phyloP scores from a whole-genome alignment of 2,888 invertebrate genomes.

The Calameuta filiformis region DNA sequence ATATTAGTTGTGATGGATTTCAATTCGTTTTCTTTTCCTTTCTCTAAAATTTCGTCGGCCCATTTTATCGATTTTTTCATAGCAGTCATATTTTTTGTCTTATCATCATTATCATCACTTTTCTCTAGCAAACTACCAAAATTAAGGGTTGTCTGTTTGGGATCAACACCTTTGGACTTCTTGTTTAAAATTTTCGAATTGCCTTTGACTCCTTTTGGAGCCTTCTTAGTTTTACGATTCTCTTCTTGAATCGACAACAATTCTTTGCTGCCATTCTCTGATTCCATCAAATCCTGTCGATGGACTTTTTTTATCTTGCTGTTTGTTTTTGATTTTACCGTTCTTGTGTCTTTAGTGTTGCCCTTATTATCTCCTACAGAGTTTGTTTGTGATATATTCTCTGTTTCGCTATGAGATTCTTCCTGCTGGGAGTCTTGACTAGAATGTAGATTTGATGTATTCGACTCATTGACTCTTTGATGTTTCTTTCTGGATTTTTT shows the following conservation, averaged over 20 bases:
- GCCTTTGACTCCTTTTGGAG: not conserved
- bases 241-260: not conserved
- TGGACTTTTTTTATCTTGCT: no score
- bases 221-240: not conserved
- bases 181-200: not conserved
- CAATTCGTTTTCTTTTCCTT: not conserved
- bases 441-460: not conserved
- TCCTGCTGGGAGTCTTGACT: not conserved
- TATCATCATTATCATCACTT: not conserved
- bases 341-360: not conserved
- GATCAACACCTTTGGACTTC: not conserved
- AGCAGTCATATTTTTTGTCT: not conserved
- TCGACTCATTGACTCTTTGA: not conserved
- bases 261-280: not conserved
- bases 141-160: not conserved
- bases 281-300: not conserved
- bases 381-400: constrained; percentile 1
- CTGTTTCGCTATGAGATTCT: not conserved
- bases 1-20: not conserved
- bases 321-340: not conserved
- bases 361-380: not conserved
- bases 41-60: not conserved
- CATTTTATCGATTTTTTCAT: not conserved
- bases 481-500: not conserved
- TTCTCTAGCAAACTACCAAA: not conserved